phyloP scores from a whole-genome alignment of 2,113 vertebrate species.

The Cricetomys ansorgei region DNA sequence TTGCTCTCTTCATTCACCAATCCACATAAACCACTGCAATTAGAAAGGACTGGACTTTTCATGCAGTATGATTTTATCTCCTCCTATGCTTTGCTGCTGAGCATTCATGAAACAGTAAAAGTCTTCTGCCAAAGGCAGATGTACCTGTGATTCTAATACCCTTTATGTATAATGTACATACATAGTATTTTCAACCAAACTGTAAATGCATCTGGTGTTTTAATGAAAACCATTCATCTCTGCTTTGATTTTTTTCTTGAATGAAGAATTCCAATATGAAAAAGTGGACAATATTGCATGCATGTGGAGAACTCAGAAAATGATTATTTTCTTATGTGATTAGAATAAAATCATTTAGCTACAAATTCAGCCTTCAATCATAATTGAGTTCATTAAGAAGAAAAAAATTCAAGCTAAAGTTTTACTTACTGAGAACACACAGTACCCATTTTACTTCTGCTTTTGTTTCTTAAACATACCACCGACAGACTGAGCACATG shows the following conservation, averaged over 20 bases:
- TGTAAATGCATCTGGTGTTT: not conserved
- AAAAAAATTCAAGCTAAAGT: slow-evolving; percentile 48
- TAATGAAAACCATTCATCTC: slow-evolving; percentile 30
- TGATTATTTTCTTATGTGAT: not conserved
- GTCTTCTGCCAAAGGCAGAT: not conserved
- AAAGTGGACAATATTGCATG: not conserved
- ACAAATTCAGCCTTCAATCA: not conserved
- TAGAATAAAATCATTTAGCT: slow-evolving; percentile 33
- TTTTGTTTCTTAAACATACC: slow-evolving; percentile 15
- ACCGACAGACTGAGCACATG: not conserved
- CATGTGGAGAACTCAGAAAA: slow-evolving; percentile 20
- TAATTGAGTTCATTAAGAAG: not conserved
- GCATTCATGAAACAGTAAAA: not conserved
- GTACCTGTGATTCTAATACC: not conserved
- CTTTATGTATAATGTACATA: not conserved
- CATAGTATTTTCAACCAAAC: not conserved
- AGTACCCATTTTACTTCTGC: slow-evolving; percentile 39
- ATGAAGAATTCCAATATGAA: not conserved
- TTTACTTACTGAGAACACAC: slow-evolving; percentile 39
- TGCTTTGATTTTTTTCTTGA: slow-evolving; percentile 18
- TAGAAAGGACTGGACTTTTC: not conserved
- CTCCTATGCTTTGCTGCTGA: not conserved
- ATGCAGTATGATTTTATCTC: slow-evolving; percentile 18
- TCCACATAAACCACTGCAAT: not conserved
- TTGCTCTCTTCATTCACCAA: not conserved